Conservation (phyloP, 92 coral and sea anemone genomes). For the Ricordea florida region DNA sequence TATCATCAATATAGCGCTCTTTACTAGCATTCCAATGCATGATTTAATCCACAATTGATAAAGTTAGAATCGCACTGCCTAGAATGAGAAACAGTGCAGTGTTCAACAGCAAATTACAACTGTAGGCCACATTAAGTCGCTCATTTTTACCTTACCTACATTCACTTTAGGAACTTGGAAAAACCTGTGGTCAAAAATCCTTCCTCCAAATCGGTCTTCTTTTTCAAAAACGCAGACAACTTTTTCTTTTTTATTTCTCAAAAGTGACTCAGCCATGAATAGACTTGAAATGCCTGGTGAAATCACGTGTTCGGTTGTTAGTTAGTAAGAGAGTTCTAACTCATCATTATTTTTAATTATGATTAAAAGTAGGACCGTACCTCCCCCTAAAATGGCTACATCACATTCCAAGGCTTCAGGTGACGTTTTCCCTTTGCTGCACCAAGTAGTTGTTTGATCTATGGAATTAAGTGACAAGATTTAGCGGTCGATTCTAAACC, state of each 20-base stretch:
- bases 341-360: no score
- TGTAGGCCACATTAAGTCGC: background rate
- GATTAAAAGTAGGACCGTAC: no score
- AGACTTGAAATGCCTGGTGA: constrained; percentile 36
- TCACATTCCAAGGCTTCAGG: background rate
- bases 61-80: no score
- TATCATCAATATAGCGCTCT: no score
- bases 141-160: constrained; percentile 27
- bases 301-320: background rate
- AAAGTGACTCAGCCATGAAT: constrained; percentile 37
- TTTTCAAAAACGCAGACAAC: constrained; percentile 51
- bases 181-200: constrained; percentile 36
- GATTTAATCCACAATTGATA: no score
- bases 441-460: background rate
- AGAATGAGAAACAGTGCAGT: background rate
- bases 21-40: no score
- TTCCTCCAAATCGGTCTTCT: constrained; percentile 49
- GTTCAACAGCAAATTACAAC: background rate
- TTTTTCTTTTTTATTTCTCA: constrained; percentile 35
- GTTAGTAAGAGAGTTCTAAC: background rate
- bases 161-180: constrained; percentile 10
- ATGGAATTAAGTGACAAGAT: no score
- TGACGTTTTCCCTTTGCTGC: background rate
- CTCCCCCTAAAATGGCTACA: constrained; percentile 39
- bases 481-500: no score